Evolutionary conservation across 1,140 invertebrate species (phyloP).

Genomic region (Chymomyza costata): DNA sequence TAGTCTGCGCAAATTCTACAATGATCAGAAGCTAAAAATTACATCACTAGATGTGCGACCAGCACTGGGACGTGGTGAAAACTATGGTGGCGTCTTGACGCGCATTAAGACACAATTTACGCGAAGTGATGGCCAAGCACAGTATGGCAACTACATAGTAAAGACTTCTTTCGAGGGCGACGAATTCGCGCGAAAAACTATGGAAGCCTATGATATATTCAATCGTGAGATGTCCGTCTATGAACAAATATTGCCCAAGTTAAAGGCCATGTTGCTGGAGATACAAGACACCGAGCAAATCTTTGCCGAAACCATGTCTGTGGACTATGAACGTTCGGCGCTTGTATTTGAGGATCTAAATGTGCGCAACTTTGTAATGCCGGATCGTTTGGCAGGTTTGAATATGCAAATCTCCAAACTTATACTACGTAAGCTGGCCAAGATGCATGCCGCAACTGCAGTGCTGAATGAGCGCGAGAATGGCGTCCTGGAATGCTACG

Average conservation of each 20-base stretch:
- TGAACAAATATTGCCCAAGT: constrained; percentile 61
- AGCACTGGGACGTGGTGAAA: constrained; percentile 67
- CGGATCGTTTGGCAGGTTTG: constrained; percentile 76
- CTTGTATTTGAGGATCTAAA: constrained; percentile 70
- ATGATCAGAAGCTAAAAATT: constrained; percentile 43
- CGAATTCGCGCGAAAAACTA: constrained; percentile 48
- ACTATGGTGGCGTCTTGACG: constrained; percentile 63
- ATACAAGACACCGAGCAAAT: constrained; percentile 55
- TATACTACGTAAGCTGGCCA: constrained; percentile 77
- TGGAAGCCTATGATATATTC: constrained; percentile 70
- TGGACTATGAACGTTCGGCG: constrained; percentile 50
- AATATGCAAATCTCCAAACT: constrained; percentile 76
- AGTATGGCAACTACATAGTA: constrained; percentile 46
- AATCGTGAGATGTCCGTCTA: constrained; percentile 72
- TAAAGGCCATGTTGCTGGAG: constrained; percentile 48
- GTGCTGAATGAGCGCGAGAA: constrained; percentile 62
- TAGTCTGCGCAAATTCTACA: constrained; percentile 42
- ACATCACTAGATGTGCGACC: constrained; percentile 39
- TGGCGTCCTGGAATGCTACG: constrained; percentile 47
- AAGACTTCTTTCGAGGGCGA: constrained; percentile 65
- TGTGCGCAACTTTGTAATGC: constrained; percentile 74
- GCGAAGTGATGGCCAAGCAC: constrained; percentile 18
- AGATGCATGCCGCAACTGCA: constrained; percentile 78
- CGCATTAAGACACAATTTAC: constrained; percentile 45
- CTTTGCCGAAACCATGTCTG: constrained; percentile 60